Conservation (phyloP, 2,113 vertebrate genomes). For the Neofelis nebulosa region DNA sequence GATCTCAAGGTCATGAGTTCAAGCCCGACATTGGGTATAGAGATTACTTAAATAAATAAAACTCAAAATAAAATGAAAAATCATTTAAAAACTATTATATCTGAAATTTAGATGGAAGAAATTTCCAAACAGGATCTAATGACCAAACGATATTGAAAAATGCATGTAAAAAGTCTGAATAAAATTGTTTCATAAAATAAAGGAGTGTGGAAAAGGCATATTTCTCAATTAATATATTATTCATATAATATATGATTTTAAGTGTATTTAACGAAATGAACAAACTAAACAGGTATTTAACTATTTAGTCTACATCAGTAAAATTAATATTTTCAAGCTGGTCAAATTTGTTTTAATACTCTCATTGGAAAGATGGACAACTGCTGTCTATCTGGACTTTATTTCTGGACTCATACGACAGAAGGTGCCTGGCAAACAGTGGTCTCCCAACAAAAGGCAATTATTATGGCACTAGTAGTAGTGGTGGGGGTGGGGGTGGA, state of each 20-base stretch:
- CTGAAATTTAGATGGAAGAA: neutral
- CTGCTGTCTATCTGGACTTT: neutral
- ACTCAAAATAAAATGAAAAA: neutral
- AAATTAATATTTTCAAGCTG: neutral
- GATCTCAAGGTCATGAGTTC: neutral
- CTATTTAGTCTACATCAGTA: neutral
- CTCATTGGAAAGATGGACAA: neutral
- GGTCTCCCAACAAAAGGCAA: neutral
- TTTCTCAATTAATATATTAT: neutral
- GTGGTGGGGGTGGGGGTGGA: too few species aligned
- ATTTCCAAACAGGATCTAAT: neutral
- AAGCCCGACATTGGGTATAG: neutral
- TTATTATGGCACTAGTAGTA: neutral
- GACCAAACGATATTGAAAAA: neutral
- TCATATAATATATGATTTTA: neutral
- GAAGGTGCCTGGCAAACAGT: neutral
- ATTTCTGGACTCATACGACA: neutral
- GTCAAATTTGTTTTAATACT: neutral
- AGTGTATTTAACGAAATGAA: neutral
- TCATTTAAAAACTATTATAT: neutral
- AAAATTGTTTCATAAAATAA: neutral
- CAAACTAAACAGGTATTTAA: neutral
- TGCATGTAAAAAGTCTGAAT: neutral
- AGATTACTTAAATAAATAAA: neutral
- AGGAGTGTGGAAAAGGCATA: neutral